A percentile compares a stretch with the other conserved stretches of the same genome.
These are phyloP conservation scores for Gobionotothen gibberifrons DNA, from an alignment of 2,797 vertebrate genomes.

Conservation along the genomic window DNA sequence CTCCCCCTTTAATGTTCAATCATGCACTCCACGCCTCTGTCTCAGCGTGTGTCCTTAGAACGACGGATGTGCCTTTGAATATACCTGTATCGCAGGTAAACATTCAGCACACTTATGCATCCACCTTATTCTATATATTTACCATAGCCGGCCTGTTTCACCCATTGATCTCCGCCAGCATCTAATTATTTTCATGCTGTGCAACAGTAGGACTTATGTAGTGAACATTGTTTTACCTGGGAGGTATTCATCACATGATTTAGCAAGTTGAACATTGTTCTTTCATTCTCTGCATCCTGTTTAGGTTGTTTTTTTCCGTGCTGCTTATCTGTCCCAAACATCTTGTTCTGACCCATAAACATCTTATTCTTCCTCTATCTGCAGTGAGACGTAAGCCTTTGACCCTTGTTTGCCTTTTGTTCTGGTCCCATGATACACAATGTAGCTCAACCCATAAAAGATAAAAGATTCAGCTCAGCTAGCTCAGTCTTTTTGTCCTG, in stretches of 20 bases:
- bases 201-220: constrained; percentile 30
- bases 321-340: constrained; percentile 11
- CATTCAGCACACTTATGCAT: constrained; percentile 60
- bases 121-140: constrained; percentile 38
- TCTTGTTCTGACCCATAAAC: constrained; percentile 16
- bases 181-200: constrained; percentile 42
- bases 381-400: not conserved
- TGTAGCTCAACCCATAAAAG: constrained; percentile 7
- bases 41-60: constrained; percentile 65
- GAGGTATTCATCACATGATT: constrained; percentile 25
- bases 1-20: constrained; percentile 69
- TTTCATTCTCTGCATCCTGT: not conserved
- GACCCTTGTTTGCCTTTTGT: constrained; percentile 17
- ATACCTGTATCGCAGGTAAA: constrained; percentile 69
- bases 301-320: not conserved
- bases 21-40: constrained; percentile 59
- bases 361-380: not conserved
- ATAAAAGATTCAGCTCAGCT: constrained; percentile 12
- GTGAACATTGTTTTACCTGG: constrained; percentile 39
- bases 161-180: constrained; percentile 31
- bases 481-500: constrained; percentile 11
- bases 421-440: constrained; percentile 3
- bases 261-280: not conserved
- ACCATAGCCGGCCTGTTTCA: constrained; percentile 45
- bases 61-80: constrained; percentile 72